These are phyloP conservation scores for Ischnus inquisitorius DNA, from an alignment of 2,888 invertebrate species.

Conservation along the genomic window DNA sequence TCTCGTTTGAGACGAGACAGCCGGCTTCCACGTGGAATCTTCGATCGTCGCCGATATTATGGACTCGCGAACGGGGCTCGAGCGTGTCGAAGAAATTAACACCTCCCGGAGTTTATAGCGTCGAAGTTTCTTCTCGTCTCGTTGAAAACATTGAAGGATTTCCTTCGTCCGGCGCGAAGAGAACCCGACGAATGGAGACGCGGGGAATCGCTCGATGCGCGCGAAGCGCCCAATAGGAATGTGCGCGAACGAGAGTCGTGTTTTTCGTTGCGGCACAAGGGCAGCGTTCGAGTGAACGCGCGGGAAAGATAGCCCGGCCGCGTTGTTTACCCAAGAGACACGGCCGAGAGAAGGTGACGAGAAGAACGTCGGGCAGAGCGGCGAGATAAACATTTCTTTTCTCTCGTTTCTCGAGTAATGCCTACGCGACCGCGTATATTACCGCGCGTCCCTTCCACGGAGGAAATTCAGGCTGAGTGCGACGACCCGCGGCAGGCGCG, in stretches of 20 bases:
- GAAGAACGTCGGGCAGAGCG: slow-evolving; percentile 28
- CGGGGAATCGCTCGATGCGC: slow-evolving; percentile 4
- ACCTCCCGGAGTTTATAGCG: not conserved
- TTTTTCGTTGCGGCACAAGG: slow-evolving; percentile 20
- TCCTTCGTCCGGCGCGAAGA: not conserved
- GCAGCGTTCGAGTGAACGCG: not conserved
- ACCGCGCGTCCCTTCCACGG: slow-evolving; percentile 21
- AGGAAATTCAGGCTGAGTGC: slow-evolving; percentile 52
- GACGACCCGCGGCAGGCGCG: slow-evolving; percentile 35
- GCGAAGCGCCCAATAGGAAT: slow-evolving; percentile 17
- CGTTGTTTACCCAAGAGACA: slow-evolving; percentile 55
- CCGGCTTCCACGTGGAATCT: not conserved
- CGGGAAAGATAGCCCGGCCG: slow-evolving; percentile 24
- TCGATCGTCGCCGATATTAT: not conserved
- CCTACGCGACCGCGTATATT: slow-evolving; percentile 1
- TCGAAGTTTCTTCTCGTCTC: slow-evolving; percentile 8
- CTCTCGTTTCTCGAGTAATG: not conserved
- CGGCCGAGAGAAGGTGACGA: slow-evolving; percentile 37
- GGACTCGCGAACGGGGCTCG: not conserved
- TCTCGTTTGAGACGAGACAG: not conserved
- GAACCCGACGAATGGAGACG: slow-evolving; percentile 26
- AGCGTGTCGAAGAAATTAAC: slow-evolving; percentile 45
- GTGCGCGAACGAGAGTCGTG: slow-evolving; percentile 36
- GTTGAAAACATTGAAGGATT: slow-evolving; percentile 40
- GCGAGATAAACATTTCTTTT: slow-evolving; percentile 47